These are phyloP conservation scores for Dione juno DNA, from an alignment of 2,888 invertebrate species.

Conservation along the genomic window DNA sequence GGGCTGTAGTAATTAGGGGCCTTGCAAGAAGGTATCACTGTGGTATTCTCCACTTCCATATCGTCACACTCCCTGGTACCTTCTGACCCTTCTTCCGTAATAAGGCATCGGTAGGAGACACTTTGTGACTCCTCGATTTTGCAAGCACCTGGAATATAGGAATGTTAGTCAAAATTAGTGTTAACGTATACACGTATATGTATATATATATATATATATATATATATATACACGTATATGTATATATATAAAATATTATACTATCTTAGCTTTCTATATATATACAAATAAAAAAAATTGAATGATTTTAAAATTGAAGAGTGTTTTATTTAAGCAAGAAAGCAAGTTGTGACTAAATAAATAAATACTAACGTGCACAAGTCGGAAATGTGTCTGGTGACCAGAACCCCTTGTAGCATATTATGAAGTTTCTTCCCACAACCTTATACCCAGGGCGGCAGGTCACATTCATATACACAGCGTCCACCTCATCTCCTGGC, in stretches of 20 bases:
- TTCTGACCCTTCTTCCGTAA: slow-evolving; percentile 44
- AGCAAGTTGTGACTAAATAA: no score
- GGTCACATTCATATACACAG: slow-evolving; percentile 50
- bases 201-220: no score
- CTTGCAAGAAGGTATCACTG: slow-evolving; percentile 56
- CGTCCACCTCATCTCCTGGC: slow-evolving; percentile 10
- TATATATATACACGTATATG: no score
- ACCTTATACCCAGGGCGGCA: slow-evolving; percentile 60
- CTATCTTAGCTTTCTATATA: no score
- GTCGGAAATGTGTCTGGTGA: slow-evolving; percentile 41
- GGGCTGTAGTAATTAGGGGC: slow-evolving; percentile 62
- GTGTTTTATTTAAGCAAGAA: no score
- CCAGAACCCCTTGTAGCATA: slow-evolving; percentile 60
- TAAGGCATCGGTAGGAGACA: slow-evolving; percentile 57
- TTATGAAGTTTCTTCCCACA: slow-evolving; percentile 44
- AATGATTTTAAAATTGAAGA: no score
- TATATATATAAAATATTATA: no score
- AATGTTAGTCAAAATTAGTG: no score
- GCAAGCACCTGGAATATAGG: slow-evolving; percentile 56
- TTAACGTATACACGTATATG: no score
- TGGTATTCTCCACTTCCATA: slow-evolving; percentile 54
- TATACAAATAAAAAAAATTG: no score
- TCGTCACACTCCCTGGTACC: slow-evolving; percentile 57
- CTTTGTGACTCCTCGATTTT: slow-evolving; percentile 55
- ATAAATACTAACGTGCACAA: slow-evolving; percentile 55